Base-by-base conservation (phyloP, 2,113 vertebrate species). In the Leptocoma aspasia region DNA sequence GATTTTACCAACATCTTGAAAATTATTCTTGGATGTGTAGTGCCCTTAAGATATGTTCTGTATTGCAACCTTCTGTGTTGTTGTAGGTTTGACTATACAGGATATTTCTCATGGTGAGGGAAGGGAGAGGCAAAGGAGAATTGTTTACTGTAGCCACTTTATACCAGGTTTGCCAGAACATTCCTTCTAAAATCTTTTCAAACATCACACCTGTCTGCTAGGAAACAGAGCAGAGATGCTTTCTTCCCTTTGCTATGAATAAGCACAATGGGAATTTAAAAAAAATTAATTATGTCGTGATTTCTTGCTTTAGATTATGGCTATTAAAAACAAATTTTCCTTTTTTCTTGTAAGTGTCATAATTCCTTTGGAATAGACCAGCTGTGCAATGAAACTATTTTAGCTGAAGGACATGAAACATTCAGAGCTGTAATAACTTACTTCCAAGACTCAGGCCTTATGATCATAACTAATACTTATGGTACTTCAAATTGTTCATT, bases 321-420 rank as follows among this genome's bases (percentile, higher is more conserved):
- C 39, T 61, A 47, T 45, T 82, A 77, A 84, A 92, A 82, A 57
- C 69, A 24, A 9, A 11, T 18, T 89, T 89, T 70, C 52, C 9
- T 82, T 76, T 80, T 89, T 89, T 65, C 81, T 83, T 93, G 23
- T 17, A 94, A 95, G 85, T 87, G 45, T 66, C 68, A 63, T 85
- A 64, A 95, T 95, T 97, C 64, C 72, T 92, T 95, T 86, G 73
- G 57, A 91, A 59, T 60, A 86, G 39, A 70, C 61, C 64, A 92
- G 18, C 27, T 82, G 50, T 63, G 52, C 49, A 76, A 69, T 89
- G 33, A 81, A 96, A 90, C 44, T 92, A 60, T 93, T 93, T 87
- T 82, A 89, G 65, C 63, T 85, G 56, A 93, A 95, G 53, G 56
- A 87, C 79, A 61, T 73, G 82, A 95, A 50, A 68, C 49, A 66